A percentile compares a stretch with the other conserved stretches of the same genome.
phyloP scores from a whole-genome alignment of 2,888 invertebrate species.

The Anthophora plumipes region DNA sequence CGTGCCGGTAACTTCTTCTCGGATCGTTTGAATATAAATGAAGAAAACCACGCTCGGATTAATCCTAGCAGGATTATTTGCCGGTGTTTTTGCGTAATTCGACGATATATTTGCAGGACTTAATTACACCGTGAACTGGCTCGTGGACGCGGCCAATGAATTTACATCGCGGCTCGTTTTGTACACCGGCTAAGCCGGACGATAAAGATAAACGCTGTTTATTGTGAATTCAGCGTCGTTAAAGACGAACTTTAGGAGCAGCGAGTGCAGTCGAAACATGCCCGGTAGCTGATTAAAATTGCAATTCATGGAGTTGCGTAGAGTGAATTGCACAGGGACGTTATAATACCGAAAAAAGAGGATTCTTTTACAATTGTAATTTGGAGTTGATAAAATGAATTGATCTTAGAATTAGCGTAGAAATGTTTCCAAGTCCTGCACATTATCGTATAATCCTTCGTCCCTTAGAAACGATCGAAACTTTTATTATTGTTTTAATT shows the following conservation, averaged over 20 bases:
- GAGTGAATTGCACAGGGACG: neutral
- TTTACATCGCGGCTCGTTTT: slow-evolving; percentile 39
- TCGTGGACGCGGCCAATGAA: slow-evolving; percentile 43
- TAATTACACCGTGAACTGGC: slow-evolving; percentile 47
- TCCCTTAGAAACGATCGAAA: neutral
- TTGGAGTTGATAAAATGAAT: neutral
- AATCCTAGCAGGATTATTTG: slow-evolving; percentile 29
- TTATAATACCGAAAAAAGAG: neutral
- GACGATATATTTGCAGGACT: slow-evolving; percentile 56
- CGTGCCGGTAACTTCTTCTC: neutral
- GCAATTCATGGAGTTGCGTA: too few relatives aligned
- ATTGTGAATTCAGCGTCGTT: neutral
- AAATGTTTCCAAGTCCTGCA: too few relatives aligned
- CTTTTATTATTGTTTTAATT: neutral
- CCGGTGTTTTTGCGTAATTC: slow-evolving; percentile 55
- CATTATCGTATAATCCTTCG: too few relatives aligned
- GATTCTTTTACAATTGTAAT: neutral
- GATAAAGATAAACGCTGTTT: slow-evolving; percentile 48
- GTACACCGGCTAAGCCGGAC: slow-evolving; percentile 22
- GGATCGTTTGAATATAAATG: slow-evolving; percentile 36
- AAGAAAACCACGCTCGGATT: slow-evolving; percentile 34
- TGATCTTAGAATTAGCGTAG: too few relatives aligned
- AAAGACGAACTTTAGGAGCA: neutral
- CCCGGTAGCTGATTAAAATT: neutral
- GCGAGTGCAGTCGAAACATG: neutral